Base-by-base conservation (phyloP, 2,113 vertebrate genomes). In the Phoxinus phoxinus region DNA sequence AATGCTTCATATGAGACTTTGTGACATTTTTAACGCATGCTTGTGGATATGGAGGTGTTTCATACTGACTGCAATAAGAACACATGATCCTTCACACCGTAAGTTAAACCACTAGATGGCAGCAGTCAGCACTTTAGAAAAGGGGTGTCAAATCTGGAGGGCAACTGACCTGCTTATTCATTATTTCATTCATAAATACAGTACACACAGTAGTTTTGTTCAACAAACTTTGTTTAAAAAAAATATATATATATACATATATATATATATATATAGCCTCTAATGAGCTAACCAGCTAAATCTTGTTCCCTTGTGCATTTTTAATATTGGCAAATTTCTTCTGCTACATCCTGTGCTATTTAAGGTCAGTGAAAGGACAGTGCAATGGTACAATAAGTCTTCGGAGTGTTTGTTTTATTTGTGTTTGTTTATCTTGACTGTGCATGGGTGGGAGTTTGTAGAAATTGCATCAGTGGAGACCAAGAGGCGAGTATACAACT, bases 61-160 rank as follows among this genome's bases (percentile, higher is more conserved):
- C 19, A 37, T 37, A 37, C 32, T 11, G 32, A 37, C 67, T 71
- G 17, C 19, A 71, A 9, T 17, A 71, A 23, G 19, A 41, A 71
- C 37, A 10, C 72, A 56, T 23, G 79, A 48, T 37, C 75, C 79
- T 92, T 91, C 89, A 94, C 86, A 92, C 85, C 23, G 74, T 11
- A 83, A 21, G 10, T 7, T 3, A 74, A 76, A 84, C 92, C 94
- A 95, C 93, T 90, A 94, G 94, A 92, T 93, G 94, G 93, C 93
- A 92, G 69, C 81, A 88, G 87, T 44, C 84, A 82, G 89, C 46
- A 76, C 19, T 63, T n/a, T 63, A n/a, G 15, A 9, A 15, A 11
- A 44, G 37, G 12, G 23, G 10, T 71, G 19, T n/a, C 37, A n/a
- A n/a, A 4, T 21, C 69, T 61, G 11, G n/a, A 61, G 10, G 59